Conservation (phyloP, 37 sponge, comb jelly and placozoan genomes). For the Tethya wilhelma region DNA sequence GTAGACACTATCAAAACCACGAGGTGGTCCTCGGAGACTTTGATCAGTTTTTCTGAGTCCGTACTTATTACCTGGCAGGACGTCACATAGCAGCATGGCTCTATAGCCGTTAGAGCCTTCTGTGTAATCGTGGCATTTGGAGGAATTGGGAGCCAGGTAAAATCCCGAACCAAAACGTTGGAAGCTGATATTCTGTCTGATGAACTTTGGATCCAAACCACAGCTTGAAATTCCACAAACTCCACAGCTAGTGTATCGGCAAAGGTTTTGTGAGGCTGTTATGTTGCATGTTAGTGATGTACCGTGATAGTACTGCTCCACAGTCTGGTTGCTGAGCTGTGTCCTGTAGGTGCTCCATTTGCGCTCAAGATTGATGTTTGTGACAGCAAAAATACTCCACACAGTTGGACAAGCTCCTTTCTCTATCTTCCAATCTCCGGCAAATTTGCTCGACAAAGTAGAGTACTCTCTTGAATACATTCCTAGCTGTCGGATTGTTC, state of each 20-base stretch:
- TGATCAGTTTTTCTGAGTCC: slow-evolving; percentile 29
- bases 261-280: slow-evolving; percentile 8
- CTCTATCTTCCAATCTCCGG: not conserved
- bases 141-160: slow-evolving; percentile 81
- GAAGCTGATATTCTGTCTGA: slow-evolving; percentile 51
- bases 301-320: slow-evolving; percentile 75
- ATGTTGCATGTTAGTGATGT: slow-evolving; percentile 74
- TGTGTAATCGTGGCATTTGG: slow-evolving; percentile 86
- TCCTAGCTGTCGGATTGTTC: too few species aligned
- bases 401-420: slow-evolving; percentile 45
- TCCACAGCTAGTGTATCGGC: slow-evolving; percentile 53
- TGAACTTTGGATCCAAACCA: slow-evolving; percentile 42
- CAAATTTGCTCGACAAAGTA: slow-evolving; percentile 12
- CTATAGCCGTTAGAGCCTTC: slow-evolving; percentile 51
- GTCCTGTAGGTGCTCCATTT: slow-evolving; percentile 22
- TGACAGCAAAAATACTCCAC: slow-evolving; percentile 5
- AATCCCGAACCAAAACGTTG: slow-evolving; percentile 77
- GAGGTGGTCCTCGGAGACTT: slow-evolving; percentile 55
- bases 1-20: slow-evolving; percentile 63
- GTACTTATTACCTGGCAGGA: slow-evolving; percentile 71
- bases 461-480: not conserved
- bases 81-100: slow-evolving; percentile 73
- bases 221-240: slow-evolving; percentile 73
- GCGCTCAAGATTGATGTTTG: slow-evolving; percentile 1
- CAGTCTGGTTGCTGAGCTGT: not conserved